These are phyloP conservation scores for Ptiloglossa arizonensis DNA, from an alignment of 1,140 invertebrate genomes.

Conservation along the genomic window DNA sequence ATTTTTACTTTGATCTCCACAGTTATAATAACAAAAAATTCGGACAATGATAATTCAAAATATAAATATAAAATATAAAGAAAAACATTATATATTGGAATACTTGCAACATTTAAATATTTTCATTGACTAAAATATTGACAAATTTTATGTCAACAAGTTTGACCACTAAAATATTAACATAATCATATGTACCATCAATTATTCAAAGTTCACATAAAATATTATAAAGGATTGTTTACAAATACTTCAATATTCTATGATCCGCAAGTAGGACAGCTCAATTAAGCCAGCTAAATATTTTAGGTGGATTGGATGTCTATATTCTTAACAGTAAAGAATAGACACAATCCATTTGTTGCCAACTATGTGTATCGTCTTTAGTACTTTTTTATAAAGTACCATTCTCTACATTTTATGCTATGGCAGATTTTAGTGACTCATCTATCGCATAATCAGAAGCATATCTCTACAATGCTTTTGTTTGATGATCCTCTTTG, in stretches of 20 bases:
- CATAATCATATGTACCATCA: not conserved
- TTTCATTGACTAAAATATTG: not conserved
- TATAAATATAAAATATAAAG: not conserved
- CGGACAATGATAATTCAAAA: not conserved
- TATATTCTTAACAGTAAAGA: slow-evolving; percentile 79
- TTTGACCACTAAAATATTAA: not conserved
- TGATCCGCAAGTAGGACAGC: slow-evolving; percentile 45
- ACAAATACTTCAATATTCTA: slow-evolving; percentile 23
- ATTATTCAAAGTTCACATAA: not conserved
- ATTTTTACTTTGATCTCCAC: not conserved
- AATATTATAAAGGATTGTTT: slow-evolving; percentile 12
- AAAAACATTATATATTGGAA: not conserved
- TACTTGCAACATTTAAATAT: not conserved
- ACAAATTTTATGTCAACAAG: not conserved
- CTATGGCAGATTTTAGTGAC: slow-evolving; percentile 48
- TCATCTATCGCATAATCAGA: slow-evolving; percentile 58
- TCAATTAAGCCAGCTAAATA: slow-evolving; percentile 45
- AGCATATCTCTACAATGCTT: slow-evolving; percentile 72
- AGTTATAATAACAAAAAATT: not conserved
- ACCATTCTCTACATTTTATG: slow-evolving; percentile 56
- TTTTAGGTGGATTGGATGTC: slow-evolving; percentile 75
- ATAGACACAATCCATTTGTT: slow-evolving; percentile 78
- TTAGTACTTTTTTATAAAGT: slow-evolving; percentile 45
- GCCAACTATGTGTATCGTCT: slow-evolving; percentile 60
- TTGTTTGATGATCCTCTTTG: slow-evolving; percentile 73